Evolutionary conservation across 2,888 invertebrate genomes (phyloP).

Genomic region (Mythimna pallens): DNA sequence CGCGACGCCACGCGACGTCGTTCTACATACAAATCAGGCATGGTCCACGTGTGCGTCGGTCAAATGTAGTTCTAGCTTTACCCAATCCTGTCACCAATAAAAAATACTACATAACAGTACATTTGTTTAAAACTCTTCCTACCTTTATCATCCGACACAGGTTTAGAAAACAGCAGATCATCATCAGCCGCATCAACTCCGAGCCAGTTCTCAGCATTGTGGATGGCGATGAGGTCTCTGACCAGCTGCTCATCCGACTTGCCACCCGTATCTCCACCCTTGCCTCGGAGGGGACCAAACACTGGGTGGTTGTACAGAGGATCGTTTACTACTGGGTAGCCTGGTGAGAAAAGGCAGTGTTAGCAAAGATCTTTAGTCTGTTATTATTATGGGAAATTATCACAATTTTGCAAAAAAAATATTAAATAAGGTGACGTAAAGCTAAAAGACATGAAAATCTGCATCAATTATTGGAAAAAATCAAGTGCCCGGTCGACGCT

Average conservation of each 20-base stretch:
- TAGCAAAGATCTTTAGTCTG: not conserved
- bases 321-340: slow-evolving; percentile 99
- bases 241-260: slow-evolving; percentile 97
- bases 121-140: not conserved
- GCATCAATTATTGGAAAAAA: not conserved
- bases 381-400: not conserved
- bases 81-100: too few species aligned
- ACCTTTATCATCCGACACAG: slow-evolving; percentile 92
- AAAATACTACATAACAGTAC: not conserved
- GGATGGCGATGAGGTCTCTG: slow-evolving; percentile 96
- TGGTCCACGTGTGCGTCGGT: too few species aligned
- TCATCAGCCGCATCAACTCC: slow-evolving; percentile 97
- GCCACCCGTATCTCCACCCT: slow-evolving; percentile 96
- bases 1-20: too few species aligned
- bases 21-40: too few species aligned
- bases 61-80: too few species aligned
- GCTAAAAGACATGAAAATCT: not conserved
- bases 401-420: not conserved
- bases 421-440: not conserved
- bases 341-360: slow-evolving; percentile 82
- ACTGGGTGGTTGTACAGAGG: slow-evolving; percentile 98
- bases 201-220: slow-evolving; percentile 98
- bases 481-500: not conserved
- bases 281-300: slow-evolving; percentile 98
- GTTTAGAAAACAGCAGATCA: slow-evolving; percentile 95